phyloP scores from a whole-genome alignment of 2,797 vertebrate genomes.

The Acanthurus tractus region DNA sequence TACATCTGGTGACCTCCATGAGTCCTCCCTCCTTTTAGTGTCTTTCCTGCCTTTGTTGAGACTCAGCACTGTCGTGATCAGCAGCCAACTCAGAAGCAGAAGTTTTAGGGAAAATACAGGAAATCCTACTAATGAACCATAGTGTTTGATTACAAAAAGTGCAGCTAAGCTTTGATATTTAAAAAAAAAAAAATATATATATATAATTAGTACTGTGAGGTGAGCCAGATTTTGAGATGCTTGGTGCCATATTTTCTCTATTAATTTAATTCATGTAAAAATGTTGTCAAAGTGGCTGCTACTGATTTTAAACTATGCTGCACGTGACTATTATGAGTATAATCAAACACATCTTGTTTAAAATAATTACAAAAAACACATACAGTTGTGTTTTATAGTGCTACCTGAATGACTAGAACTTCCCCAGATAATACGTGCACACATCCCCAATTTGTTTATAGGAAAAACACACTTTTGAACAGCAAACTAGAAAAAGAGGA shows the following conservation, averaged over 20 bases:
- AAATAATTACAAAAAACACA: neutral
- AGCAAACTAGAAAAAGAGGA: conserved; percentile 65
- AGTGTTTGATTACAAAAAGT: conserved; percentile 66
- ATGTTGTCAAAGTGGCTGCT: conserved; percentile 5
- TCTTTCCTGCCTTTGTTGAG: conserved; percentile 86
- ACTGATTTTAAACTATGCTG: neutral
- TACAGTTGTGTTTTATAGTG: neutral
- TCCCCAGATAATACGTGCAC: neutral
- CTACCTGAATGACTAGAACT: neutral
- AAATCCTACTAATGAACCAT: conserved; percentile 70
- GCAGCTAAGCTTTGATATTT: conserved; percentile 65
- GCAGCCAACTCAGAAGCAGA: conserved; percentile 68
- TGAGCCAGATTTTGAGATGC: conserved; percentile 6
- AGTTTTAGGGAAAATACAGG: conserved; percentile 73
- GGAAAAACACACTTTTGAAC: conserved; percentile 3
- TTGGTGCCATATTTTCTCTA: neutral
- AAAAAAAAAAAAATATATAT: no score
- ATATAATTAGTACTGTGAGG: conserved; percentile 29
- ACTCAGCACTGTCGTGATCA: conserved; percentile 58
- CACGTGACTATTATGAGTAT: neutral
- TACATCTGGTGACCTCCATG: conserved; percentile 80
- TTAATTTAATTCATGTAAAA: conserved; percentile 9
- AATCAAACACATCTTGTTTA: neutral
- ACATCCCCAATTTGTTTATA: neutral
- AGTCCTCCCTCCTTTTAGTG: conserved; percentile 66